A percentile compares a stretch with the other conserved stretches of the same genome.
Conservation (phyloP, 2,797 vertebrate genomes). For the Darevskia nairensis region DNA sequence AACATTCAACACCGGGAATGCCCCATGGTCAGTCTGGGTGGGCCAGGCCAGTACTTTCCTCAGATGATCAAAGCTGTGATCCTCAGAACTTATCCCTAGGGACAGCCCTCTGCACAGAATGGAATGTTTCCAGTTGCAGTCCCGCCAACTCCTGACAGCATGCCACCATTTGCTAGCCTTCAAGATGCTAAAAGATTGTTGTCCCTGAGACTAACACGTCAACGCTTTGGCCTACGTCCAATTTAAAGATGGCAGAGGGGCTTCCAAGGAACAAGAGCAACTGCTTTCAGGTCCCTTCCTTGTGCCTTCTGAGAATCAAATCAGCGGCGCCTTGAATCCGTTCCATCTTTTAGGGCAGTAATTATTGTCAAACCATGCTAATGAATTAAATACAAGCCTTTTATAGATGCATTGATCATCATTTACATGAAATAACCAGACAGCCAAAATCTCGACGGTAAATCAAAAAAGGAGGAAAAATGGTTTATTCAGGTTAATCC, state of each 20-base stretch:
- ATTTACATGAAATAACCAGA: slow-evolving; percentile 40
- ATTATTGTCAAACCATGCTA: slow-evolving; percentile 18
- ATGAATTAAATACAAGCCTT: slow-evolving; percentile 54
- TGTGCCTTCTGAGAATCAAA: slow-evolving; percentile 20
- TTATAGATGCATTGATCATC: slow-evolving; percentile 16
- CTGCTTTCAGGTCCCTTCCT: not conserved
- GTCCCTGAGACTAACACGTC: not conserved
- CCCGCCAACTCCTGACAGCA: not conserved
- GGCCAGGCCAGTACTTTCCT: no score
- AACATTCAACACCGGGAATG: no score
- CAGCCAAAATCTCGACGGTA: slow-evolving; percentile 46
- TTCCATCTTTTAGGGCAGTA: slow-evolving; percentile 7
- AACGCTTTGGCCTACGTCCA: no score
- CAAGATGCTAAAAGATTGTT: not conserved
- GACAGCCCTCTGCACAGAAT: no score
- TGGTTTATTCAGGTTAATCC: slow-evolving; percentile 66
- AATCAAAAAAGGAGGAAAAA: slow-evolving; percentile 58
- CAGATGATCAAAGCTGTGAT: no score
- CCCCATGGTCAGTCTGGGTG: no score
- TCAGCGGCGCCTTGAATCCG: not conserved
- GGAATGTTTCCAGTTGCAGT: not conserved
- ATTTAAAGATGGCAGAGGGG: not conserved
- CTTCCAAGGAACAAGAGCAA: not conserved
- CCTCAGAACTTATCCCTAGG: no score
- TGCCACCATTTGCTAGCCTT: not conserved